These are phyloP conservation scores for Tenthredo notha DNA, from an alignment of 2,888 invertebrate species.

Conservation along the genomic window DNA sequence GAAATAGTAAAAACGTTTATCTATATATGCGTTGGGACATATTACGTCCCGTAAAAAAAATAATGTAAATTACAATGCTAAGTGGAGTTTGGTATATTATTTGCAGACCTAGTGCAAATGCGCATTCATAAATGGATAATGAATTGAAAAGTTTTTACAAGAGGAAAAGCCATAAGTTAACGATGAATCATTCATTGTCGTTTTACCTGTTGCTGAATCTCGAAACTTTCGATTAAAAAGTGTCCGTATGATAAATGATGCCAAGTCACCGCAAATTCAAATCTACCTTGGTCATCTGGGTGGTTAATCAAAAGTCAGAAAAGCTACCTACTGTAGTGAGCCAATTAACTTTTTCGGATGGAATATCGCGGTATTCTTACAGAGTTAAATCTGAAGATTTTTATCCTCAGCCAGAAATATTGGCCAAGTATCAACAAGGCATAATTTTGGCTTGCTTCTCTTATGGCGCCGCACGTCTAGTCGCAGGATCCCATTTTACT, in stretches of 20 bases:
- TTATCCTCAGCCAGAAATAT: not conserved
- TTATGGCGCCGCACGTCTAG: not conserved
- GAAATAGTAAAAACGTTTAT: no score
- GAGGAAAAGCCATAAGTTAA: not conserved
- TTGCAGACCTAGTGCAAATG: not conserved
- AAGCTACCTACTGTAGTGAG: not conserved
- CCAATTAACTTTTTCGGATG: not conserved
- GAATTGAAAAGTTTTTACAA: not conserved
- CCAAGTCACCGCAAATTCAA: slow-evolving; percentile 1
- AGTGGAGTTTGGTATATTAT: not conserved
- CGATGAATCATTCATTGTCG: slow-evolving; percentile 29
- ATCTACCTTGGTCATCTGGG: slow-evolving; percentile 1
- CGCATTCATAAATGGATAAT: not conserved
- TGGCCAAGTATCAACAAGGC: not conserved
- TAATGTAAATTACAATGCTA: not conserved
- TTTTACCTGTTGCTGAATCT: slow-evolving; percentile 36
- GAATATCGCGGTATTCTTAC: not conserved
- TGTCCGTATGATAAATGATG: slow-evolving; percentile 26
- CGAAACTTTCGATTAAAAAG: not conserved
- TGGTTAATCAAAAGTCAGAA: not conserved
- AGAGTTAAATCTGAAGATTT: not conserved
- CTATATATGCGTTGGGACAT: no score
- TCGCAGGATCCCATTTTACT: slow-evolving; percentile 10
- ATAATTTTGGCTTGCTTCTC: not conserved
- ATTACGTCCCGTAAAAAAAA: not conserved